A percentile compares a stretch with the other conserved stretches of the same genome.
Conservation (phyloP, 2,113 vertebrate species). For the Burhinus bistriatus region DNA sequence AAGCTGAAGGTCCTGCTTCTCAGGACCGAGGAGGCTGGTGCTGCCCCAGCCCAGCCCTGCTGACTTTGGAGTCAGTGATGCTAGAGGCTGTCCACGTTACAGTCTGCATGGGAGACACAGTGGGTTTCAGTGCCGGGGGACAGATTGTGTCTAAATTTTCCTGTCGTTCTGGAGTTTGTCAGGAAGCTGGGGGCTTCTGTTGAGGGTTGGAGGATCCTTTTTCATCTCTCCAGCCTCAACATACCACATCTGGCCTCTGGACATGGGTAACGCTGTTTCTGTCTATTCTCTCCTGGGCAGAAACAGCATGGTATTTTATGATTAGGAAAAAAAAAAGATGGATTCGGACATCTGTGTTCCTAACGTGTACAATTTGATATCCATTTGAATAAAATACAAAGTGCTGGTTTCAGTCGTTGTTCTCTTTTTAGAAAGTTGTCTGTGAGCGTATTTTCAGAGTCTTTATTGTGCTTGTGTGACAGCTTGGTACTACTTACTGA, state of each 20-base stretch:
- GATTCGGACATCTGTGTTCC: not conserved
- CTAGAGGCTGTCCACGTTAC: not conserved
- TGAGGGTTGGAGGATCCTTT: not conserved
- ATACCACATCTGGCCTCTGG: not conserved
- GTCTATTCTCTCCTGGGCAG: not conserved
- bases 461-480: not conserved
- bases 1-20: not conserved
- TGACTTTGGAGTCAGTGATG: not conserved
- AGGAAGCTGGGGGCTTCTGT: not conserved
- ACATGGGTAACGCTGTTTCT: not conserved
- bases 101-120: not conserved
- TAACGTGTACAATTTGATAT: fast-evolving
- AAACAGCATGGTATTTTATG: not conserved
- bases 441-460: not conserved
- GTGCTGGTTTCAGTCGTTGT: not conserved
- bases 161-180: not conserved
- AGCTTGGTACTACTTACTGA: not conserved
- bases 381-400: not conserved
- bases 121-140: fast-evolving
- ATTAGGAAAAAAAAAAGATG: not conserved
- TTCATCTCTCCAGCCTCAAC: not conserved
- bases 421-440: not conserved
- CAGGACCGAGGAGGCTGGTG: not conserved
- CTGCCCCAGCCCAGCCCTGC: not conserved
- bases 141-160: not conserved